Base-by-base conservation (phyloP, 2,888 invertebrate genomes). In the Hylaea fasciaria region DNA sequence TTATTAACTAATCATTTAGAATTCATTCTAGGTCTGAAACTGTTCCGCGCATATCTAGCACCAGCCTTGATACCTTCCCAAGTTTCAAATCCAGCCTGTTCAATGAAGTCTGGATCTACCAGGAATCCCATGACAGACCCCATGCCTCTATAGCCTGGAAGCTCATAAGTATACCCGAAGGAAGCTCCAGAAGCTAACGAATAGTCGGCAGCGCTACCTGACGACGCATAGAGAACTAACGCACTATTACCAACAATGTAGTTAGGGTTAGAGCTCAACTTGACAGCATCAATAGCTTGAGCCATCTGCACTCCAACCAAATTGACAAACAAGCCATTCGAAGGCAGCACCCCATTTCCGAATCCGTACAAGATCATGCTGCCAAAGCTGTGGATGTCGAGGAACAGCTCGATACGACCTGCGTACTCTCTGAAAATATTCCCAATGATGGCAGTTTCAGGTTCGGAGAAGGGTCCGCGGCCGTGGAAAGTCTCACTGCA, bases 311-410 rank as follows among this genome's bases (percentile, higher is more conserved):
- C 73, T 13, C 84, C 93, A 0, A 89, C 61, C 1, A 76, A 49
- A 51, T 87, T 79, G 0, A 94, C 73, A 16, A 81, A 76, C 0
- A 87, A 72, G 40, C 77, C 88, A 63, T 93, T 93, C 0, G 83
- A 77, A 12, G 93, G 94, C 56, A 92, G 74, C 0, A 73, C 76
- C 37, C 81, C 81, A 17, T 62, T 77, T 1, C 85, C 86, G 14
- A 74, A 83, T 0, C 85, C 84, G 47, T 78, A 86, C 0, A 85
- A 66, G 29, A 95, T 77, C 77, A 93, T 94, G 68, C 93, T 91
- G 46, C 96, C 96, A 74, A 93, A 96, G 13, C 96, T 95, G 81
- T 97, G 97, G 47, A 96, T 86, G 10, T 95, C 94, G 9, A 96
- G 72, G 78, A 95, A 97, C 45, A 95, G 87, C 66, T 94, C 93